phyloP scores from a whole-genome alignment of 1,140 invertebrate species.

The Frieseomelitta varia region DNA sequence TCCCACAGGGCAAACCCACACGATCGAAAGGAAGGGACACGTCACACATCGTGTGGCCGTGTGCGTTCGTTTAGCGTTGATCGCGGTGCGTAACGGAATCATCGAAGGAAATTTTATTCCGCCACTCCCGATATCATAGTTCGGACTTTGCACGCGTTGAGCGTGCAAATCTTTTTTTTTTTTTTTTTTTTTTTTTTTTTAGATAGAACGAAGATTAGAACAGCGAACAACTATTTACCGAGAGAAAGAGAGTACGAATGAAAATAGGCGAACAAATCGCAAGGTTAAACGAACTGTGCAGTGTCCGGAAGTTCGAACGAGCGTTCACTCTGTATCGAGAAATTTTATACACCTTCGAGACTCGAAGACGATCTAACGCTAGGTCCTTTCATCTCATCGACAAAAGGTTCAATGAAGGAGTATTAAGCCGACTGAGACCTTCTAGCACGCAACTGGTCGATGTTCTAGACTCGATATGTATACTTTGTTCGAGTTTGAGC shows the following conservation, averaged over 20 bases:
- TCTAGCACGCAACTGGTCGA: neutral
- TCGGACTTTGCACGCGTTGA: conserved; percentile 29
- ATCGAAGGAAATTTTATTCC: conserved; percentile 46
- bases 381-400: neutral
- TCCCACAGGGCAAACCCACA: conserved; percentile 67
- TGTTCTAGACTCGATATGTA: neutral
- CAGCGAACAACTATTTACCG: neutral
- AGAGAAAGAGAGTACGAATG: neutral
- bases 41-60: conserved; percentile 46
- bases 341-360: neutral
- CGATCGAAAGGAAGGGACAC: conserved; percentile 39
- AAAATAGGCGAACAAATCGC: neutral
- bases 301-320: neutral
- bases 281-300: neutral
- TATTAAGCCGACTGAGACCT: neutral
- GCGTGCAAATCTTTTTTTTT: too few species aligned
- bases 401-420: neutral
- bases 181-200: too few species aligned
- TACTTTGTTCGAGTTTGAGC: neutral
- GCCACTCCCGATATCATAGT: neutral
- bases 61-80: conserved; percentile 13
- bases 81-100: conserved; percentile 33
- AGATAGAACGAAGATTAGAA: conserved; percentile 10
- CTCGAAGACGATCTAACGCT: neutral
- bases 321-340: neutral